Evolutionary conservation across 2,888 invertebrate species (phyloP), one percentile per base, ranked within the genome.

Genomic region (Oxytorus armatus): DNA sequence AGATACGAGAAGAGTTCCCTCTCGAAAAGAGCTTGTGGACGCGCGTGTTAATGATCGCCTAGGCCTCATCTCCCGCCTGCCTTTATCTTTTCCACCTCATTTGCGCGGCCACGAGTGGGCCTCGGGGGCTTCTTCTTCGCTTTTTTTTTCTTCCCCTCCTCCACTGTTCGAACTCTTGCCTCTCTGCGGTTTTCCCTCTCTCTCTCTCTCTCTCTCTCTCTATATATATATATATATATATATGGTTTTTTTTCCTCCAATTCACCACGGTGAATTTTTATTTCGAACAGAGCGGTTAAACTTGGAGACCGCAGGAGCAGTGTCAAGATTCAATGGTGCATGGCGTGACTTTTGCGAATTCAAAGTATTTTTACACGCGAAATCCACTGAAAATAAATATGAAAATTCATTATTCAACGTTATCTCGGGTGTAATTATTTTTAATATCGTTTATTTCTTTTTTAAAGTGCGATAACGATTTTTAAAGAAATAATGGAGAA

Each of bases 1-100:
- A 7, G 4, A 36, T 36, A 36, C 36, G 36, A 8, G 8, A 10
- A 36, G 69, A 36, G 72, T 81, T 21, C 49, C 39, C 33, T 23
- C 16, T 39, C 51, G 25, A 53, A 68, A 53, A 68, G n/a, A 36
- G 65, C 81, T 80, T 73, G 88, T 33, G 73, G 73, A 61, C 86
- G 88, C 86, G 90, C 90, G 89, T 91, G 90, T 91, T 92, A 91
- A 92, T 91, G 91, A 92, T 91, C 91, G 89, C 89, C 88, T 53
- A 59, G 73, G 65, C 66, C 72, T 77, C 78, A 70, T 73, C 55
- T 63, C 59, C 55, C 61, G 14, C 74, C 53, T 53, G 90, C 88
- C 89, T 91, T 91, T 90, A 91, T 91, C 90, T 91, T 92, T 92
- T 92, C 91, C 91, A 91, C 92, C 91, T 92, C 92, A 92, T 92